Evolutionary conservation across 1,140 invertebrate species (phyloP).

Genomic region (Calephelis virginiensis): DNA sequence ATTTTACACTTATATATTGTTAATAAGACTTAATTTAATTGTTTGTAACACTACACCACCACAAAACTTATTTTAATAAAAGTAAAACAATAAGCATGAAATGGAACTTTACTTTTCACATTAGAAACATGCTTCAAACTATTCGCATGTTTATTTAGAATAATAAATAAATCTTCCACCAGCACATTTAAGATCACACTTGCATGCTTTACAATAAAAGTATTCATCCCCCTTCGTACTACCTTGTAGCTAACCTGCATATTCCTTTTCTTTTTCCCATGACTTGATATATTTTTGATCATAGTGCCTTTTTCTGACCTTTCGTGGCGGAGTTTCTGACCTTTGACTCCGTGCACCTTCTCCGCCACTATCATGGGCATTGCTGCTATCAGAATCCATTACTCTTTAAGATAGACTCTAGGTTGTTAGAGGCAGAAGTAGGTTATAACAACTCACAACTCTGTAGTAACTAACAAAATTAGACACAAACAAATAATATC

Average conservation of each 20-base stretch:
- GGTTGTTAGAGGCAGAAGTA: too few relatives aligned
- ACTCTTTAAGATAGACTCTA: too few relatives aligned
- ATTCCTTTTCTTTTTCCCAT: slow-evolving; percentile 30
- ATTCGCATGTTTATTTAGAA: slow-evolving; percentile 30
- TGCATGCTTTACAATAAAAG: slow-evolving; percentile 36
- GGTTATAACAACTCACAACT: too few relatives aligned
- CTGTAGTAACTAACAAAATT: too few relatives aligned
- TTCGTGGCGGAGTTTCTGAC: too few relatives aligned
- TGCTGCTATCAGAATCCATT: too few relatives aligned
- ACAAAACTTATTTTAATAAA: slow-evolving; percentile 1
- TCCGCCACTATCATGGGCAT: too few relatives aligned
- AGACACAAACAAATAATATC: too few relatives aligned
- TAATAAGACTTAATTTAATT: too few relatives aligned
- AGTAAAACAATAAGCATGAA: slow-evolving; percentile 11
- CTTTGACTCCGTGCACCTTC: too few relatives aligned
- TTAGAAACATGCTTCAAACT: slow-evolving; percentile 28
- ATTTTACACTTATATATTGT: too few relatives aligned
- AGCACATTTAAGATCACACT: slow-evolving; percentile 32
- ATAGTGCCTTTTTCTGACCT: slow-evolving; percentile 34
- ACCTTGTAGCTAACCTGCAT: slow-evolving; percentile 32
- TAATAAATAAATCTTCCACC: slow-evolving; percentile 29
- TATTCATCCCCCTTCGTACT: slow-evolving; percentile 31
- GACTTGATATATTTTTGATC: slow-evolving; percentile 30
- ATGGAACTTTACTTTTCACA: slow-evolving; percentile 28
- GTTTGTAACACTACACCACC: too few relatives aligned